Conservation (phyloP, 2,888 invertebrate genomes). For the Melangyna quadrimaculata region DNA sequence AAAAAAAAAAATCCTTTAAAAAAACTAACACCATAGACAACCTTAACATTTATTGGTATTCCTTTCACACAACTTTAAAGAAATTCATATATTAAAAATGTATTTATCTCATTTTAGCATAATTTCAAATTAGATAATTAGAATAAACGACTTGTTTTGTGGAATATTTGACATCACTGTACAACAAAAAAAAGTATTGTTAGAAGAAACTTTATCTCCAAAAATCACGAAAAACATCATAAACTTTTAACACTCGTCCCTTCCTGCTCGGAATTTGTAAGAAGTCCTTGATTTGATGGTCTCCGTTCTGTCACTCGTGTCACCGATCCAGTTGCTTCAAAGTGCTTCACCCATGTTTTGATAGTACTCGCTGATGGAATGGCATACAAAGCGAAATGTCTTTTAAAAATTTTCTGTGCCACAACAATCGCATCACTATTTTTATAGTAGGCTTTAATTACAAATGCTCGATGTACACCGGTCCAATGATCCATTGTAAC, state of each 20-base stretch:
- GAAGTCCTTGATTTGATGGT: constrained; percentile 74
- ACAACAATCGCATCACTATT: constrained; percentile 76
- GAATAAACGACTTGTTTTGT: background rate
- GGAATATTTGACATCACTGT: background rate
- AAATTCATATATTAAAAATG: background rate
- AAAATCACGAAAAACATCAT: background rate
- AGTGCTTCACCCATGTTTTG: constrained; percentile 77
- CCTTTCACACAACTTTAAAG: no score
- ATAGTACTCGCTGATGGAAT: constrained; percentile 76
- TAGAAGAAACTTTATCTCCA: background rate
- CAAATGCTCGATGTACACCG: constrained; percentile 77
- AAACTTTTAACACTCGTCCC: constrained; percentile 30
- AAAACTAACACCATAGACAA: no score
- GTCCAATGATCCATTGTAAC: constrained; percentile 77
- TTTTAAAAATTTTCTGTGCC: constrained; percentile 77
- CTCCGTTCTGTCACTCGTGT: constrained; percentile 72
- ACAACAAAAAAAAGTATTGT: background rate
- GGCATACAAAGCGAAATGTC: constrained; percentile 77
- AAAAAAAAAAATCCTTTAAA: no score
- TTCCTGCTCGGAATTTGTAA: background rate
- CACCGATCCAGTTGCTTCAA: constrained; percentile 77
- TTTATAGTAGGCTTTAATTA: constrained; percentile 77
- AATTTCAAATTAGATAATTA: background rate
- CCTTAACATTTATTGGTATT: no score
- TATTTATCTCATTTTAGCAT: background rate